These are phyloP conservation scores for Notarius quadriscutis DNA, from an alignment of 2,113 vertebrate genomes.

Conservation along the genomic window DNA sequence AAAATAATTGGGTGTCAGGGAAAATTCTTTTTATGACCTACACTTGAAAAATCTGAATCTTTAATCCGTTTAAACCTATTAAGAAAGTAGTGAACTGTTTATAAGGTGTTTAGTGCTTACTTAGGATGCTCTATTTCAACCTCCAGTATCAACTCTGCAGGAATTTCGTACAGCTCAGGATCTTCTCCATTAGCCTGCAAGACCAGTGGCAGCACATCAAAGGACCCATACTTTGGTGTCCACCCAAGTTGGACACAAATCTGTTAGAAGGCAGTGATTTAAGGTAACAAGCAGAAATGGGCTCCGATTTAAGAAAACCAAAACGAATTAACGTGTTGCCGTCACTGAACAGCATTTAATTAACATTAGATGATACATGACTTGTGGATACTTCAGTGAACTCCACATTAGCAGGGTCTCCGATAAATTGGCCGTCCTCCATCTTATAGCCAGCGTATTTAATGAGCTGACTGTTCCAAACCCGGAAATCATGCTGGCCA, in stretches of 20 bases:
- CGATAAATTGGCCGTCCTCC: constrained; percentile 73
- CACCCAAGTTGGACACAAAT: constrained; percentile 83
- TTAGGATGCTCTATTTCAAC: constrained; percentile 83
- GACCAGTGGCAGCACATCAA: constrained; percentile 82
- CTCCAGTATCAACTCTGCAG: constrained; percentile 78
- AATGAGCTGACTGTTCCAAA: constrained; percentile 86
- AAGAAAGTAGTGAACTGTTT: neutral
- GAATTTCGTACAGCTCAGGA: constrained; percentile 82
- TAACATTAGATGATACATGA: neutral
- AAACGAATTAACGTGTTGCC: neutral
- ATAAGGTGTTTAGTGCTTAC: constrained; percentile 64
- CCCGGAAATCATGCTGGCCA: constrained; percentile 77
- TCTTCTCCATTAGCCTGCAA: constrained; percentile 81
- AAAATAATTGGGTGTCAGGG: too few relatives aligned
- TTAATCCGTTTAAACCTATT: neutral
- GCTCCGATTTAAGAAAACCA: neutral
- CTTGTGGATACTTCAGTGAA: constrained; percentile 77
- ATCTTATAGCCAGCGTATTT: constrained; percentile 78
- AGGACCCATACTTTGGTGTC: constrained; percentile 78
- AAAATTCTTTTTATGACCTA: too few relatives aligned
- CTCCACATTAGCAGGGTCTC: constrained; percentile 77
- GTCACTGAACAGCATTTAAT: neutral
- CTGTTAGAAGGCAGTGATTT: constrained; percentile 58
- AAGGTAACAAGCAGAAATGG: neutral
- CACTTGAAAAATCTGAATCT: too few relatives aligned